Evolutionary conservation across 1,140 invertebrate genomes (phyloP).

Genomic region (Paraescarpia echinospica): DNA sequence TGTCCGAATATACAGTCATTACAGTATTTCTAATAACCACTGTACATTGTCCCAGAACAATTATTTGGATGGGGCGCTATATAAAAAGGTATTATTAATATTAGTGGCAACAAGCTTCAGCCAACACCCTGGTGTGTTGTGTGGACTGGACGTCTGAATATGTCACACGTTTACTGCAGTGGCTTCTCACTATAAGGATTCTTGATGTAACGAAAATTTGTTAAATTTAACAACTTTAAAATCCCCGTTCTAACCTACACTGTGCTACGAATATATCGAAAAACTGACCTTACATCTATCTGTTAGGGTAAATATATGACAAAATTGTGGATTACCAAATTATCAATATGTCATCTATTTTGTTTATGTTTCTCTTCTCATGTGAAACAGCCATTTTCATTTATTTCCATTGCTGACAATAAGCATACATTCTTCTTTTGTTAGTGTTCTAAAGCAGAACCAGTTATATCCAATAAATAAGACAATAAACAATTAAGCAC

Average conservation of each 20-base stretch:
- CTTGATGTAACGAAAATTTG: no score
- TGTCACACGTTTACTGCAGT: no score
- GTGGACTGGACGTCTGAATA: no score
- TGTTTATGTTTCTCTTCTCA: background rate
- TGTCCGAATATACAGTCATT: no score
- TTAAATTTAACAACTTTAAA: no score
- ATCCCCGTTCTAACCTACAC: no score
- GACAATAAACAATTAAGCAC: background rate
- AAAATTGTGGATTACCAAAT: background rate
- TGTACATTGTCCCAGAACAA: no score
- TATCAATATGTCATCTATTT: background rate
- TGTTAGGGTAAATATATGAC: background rate
- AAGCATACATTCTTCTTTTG: background rate
- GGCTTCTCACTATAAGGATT: no score
- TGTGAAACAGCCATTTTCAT: background rate
- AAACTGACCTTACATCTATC: background rate
- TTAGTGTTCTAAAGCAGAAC: background rate
- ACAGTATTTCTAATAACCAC: no score
- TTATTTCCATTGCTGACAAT: background rate
- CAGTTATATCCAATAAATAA: background rate
- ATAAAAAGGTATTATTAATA: background rate
- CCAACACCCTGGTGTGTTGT: background rate
- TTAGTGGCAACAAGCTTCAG: slow-evolving; percentile 33
- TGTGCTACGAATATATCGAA: background rate
- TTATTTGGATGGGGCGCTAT: no score